Evolutionary conservation across 2,888 invertebrate species (phyloP), one percentile per base, ranked within the genome.

Genomic region (Eulithis testata): DNA sequence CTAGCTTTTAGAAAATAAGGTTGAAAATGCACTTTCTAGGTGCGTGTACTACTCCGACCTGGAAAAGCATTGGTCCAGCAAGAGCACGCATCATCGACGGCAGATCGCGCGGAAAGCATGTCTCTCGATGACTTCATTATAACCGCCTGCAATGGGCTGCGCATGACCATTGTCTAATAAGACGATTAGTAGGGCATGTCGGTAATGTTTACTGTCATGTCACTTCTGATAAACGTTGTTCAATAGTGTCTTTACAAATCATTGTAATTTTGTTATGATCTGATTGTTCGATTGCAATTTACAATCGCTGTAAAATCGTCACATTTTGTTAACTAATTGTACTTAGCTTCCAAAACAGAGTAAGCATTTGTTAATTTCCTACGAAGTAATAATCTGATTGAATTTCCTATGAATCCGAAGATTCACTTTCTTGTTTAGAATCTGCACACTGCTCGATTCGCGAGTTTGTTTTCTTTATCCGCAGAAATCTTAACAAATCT

Each of bases 71-170:
- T 72, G 77, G 82, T 75, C 82, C 84, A 83, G 76, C 76, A 77
- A 79, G 74, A 57, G 70, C 73, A 81, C 79, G 84, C 80, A 79
- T 77, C 82, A 79, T 78, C 81, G 79, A 76, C 71, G 70, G 73
- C 73, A 77, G 83, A 83, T 83, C 79, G 80, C 76, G 81, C 82
- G 84, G 83, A 85, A 86, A 85, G 73, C 74, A 76, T 77, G 72
- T 76, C 76, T 78, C 75, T 73, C 81, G 81, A 84, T 85, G 78
- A 78, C 79, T 81, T 82, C 82, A 81, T 84, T 83, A 71, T 74
- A 73, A 65, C 63, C 61, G 65, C 52, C 47, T 40, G 6, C 37
- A 3, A 5, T 49, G 55, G 65, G 66, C 63, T 68, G 51, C 63
- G 68, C 71, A 71, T 69, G 75, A 69, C 70, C 74, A 73, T 71